Percentiles rank a stretch among this genome's conserved stretches.
These are phyloP conservation scores for Schizaphis graminum DNA, from an alignment of 2,888 invertebrate species.

Conservation along the genomic window DNA sequence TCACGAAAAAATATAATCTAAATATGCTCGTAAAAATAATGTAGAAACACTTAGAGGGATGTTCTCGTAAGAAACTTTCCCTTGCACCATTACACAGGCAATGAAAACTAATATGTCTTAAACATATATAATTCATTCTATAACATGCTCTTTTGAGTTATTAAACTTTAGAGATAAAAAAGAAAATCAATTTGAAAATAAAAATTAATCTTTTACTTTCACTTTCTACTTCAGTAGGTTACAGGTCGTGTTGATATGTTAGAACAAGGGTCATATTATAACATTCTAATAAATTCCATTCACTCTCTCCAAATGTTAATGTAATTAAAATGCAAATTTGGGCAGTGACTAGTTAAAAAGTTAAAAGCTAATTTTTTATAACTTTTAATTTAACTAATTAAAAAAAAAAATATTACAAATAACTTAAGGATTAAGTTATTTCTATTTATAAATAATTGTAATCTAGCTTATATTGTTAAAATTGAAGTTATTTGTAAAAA, in stretches of 20 bases:
- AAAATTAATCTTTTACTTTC: constrained; percentile 41
- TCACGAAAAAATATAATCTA: background rate
- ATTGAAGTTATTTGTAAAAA: too few species aligned
- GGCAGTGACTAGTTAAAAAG: too few species aligned
- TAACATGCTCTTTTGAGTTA: background rate
- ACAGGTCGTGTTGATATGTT: constrained; percentile 38
- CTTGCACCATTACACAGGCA: background rate
- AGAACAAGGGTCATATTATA: constrained; percentile 47
- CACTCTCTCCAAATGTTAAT: constrained; percentile 39
- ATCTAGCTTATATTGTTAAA: too few species aligned
- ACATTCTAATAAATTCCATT: constrained; percentile 47
- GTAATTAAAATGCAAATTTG: too few species aligned
- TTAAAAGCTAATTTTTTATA: too few species aligned
- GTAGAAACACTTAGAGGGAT: background rate
- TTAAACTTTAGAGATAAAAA: background rate
- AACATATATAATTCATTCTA: background rate
- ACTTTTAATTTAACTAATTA: too few species aligned
- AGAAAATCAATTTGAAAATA: constrained; percentile 22
- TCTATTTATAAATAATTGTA: too few species aligned
- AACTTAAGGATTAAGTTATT: too few species aligned
- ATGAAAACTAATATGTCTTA: background rate
- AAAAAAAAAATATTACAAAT: too few species aligned
- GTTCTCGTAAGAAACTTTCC: background rate
- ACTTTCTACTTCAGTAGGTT: constrained; percentile 35
- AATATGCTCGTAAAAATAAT: background rate